These are phyloP conservation scores for Fragum sueziense DNA, from an alignment of 2,888 invertebrate species.

Conservation along the genomic window DNA sequence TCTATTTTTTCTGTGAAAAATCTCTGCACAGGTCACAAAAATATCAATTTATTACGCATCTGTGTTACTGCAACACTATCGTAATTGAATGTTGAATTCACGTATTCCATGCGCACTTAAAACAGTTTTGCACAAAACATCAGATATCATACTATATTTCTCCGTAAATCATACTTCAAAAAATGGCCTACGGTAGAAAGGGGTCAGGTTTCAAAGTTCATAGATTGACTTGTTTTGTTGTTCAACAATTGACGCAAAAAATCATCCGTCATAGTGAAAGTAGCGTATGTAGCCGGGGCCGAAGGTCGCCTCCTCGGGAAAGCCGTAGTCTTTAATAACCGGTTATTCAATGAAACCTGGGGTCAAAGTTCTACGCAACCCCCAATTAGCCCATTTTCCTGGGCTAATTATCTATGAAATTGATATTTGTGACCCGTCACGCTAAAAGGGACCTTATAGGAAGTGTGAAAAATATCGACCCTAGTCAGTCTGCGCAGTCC, in stretches of 20 bases:
- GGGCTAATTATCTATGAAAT: slow-evolving; percentile 8
- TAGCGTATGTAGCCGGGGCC: slow-evolving; percentile 13
- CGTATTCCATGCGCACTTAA: too few species aligned
- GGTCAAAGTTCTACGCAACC: slow-evolving; percentile 16
- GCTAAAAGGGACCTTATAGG: too few species aligned
- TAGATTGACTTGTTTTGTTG: neutral
- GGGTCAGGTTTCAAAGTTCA: neutral
- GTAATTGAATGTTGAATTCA: too few species aligned
- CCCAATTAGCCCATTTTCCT: slow-evolving; percentile 6
- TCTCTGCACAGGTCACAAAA: neutral
- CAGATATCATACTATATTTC: neutral
- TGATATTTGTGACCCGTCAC: slow-evolving; percentile 24
- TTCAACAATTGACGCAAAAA: neutral
- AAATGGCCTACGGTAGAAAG: neutral
- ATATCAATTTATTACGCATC: neutral
- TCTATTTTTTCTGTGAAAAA: neutral
- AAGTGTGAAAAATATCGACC: too few species aligned
- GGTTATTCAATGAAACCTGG: slow-evolving; percentile 10
- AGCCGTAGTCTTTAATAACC: neutral
- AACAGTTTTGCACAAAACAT: too few species aligned
- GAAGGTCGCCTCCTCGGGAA: neutral
- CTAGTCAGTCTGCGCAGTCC: too few species aligned
- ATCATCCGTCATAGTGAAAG: slow-evolving; percentile 2
- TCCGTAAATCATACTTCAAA: neutral
- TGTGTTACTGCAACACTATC: too few species aligned